Evolutionary conservation across 1,140 invertebrate genomes (phyloP), one percentile per base, ranked within the genome.

Genomic region (Drosophila nasuta): DNA sequence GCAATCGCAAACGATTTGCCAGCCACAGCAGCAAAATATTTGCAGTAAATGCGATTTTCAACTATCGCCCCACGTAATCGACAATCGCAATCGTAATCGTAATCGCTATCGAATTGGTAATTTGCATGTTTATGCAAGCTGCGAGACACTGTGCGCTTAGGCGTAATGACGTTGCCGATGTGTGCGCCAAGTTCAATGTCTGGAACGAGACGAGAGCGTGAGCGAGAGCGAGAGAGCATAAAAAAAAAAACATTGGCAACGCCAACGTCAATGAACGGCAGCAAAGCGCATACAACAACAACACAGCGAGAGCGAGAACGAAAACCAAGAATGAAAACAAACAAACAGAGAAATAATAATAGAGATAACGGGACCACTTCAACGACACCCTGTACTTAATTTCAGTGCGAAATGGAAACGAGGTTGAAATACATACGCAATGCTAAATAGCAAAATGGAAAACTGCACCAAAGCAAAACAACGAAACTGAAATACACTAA

Each of bases 181-280:
- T 15, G 13, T 46, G 25, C 52, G 30, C 43, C 85, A 88, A 88
- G 83, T 88, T 88, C 85, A 88, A 88, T 88, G 85, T 78, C 83
- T 88, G 85, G 68, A 69, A 65, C 58, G 51, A 62, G 17, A 5
- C 60, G 54, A 33, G 33, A 33, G 33, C 6, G 10, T 33, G 54
- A 38, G 52, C 45, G 35, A 49, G n/a, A 64, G 3, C n/a, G 49
- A 62, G 58, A 78, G 58, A 64, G 43, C 48, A 6, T 51, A 2
- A 20, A 38, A 33, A 20, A 38, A 33, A 11, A 48, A 17, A 25
- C 52, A 56, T 65, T 20, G 59, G 28, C 46, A 54, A 65, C 51
- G 59, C 46, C 35, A 43, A 15, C 56, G 35, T 52, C 46, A 64
- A 46, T 10, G 25, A 49, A 17, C 25, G 20, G 6, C n/a, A 38